These are phyloP conservation scores for Drosophila nasuta DNA, from an alignment of 1,140 invertebrate genomes.

Conservation along the genomic window DNA sequence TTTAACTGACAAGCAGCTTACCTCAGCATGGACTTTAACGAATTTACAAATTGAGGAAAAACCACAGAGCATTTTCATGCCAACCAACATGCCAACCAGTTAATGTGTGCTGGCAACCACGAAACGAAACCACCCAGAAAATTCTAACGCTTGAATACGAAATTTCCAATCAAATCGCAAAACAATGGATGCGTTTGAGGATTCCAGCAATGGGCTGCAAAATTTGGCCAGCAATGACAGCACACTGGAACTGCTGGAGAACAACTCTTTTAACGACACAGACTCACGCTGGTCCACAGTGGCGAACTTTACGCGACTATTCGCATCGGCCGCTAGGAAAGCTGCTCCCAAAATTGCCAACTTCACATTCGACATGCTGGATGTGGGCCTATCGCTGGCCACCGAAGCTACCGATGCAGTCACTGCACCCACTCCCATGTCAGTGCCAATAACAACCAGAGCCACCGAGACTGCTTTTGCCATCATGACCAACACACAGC, in stretches of 20 bases:
- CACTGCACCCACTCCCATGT: neutral
- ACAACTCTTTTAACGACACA: slow-evolving; percentile 38
- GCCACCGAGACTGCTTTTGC: slow-evolving; percentile 56
- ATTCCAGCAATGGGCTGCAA: slow-evolving; percentile 5
- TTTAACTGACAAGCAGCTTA: neutral
- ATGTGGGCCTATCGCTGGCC: slow-evolving; percentile 47
- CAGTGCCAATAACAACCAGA: slow-evolving; percentile 11
- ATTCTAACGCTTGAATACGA: neutral
- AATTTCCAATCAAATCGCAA: neutral
- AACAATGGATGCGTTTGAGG: slow-evolving; percentile 34
- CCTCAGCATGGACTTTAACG: neutral
- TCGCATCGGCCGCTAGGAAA: slow-evolving; percentile 35
- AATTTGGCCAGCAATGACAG: slow-evolving; percentile 1
- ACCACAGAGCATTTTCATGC: neutral
- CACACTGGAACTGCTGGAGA: slow-evolving; percentile 33
- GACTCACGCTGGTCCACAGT: slow-evolving; percentile 51
- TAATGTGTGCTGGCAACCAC: neutral
- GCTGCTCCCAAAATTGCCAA: slow-evolving; percentile 57
- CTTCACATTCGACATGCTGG: slow-evolving; percentile 69
- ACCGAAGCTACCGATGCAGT: slow-evolving; percentile 36
- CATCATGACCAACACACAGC: slow-evolving; percentile 46
- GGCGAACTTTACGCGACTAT: slow-evolving; percentile 62
- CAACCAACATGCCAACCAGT: slow-evolving; percentile 11
- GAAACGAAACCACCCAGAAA: slow-evolving; percentile 3
- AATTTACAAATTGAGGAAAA: neutral